Evolutionary conservation across 2,797 vertebrate species (phyloP).

Genomic region (Rhyacichthys aspro): DNA sequence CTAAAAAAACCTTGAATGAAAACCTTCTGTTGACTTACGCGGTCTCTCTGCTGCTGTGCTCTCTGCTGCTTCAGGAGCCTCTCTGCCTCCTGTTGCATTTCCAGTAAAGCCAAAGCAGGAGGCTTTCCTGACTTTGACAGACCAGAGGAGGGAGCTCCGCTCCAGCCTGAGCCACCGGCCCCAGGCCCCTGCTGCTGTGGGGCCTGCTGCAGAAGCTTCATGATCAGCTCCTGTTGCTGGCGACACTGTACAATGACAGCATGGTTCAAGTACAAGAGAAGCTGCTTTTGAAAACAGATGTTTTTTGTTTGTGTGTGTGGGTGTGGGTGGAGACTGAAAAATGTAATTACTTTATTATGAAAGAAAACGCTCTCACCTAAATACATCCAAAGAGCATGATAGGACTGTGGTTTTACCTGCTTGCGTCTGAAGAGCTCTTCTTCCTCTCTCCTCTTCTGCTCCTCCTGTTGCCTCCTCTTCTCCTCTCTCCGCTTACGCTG

Average conservation of each 20-base stretch:
- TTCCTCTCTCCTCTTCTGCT: conserved; percentile 88
- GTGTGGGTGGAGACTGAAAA: too few species aligned
- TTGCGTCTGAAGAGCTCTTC: conserved; percentile 90
- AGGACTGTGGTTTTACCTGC: conserved; percentile 74
- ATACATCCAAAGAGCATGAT: too few species aligned
- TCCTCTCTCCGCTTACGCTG: conserved; percentile 87
- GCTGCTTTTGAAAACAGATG: too few species aligned
- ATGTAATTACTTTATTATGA: too few species aligned
- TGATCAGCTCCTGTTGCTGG: conserved; percentile 87
- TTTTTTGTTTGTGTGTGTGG: too few species aligned
- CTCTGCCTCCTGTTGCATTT: conserved; percentile 88
- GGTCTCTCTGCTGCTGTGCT: conserved; percentile 78
- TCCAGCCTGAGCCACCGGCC: conserved; percentile 73
- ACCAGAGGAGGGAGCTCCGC: conserved; percentile 76
- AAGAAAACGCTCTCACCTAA: too few species aligned
- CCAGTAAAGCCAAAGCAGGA: conserved; percentile 78
- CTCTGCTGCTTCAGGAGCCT: conserved; percentile 87
- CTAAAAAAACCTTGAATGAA: background rate
- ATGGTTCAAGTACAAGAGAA: background rate
- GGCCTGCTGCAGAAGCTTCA: conserved; percentile 89
- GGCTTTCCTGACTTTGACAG: conserved; percentile 84
- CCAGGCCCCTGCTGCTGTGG: conserved; percentile 74
- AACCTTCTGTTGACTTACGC: conserved; percentile 59
- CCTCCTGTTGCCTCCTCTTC: conserved; percentile 86
- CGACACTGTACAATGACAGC: conserved; percentile 67